These are phyloP conservation scores for Forpus xanthops DNA, from an alignment of 2,797 vertebrate genomes.

Conservation along the genomic window DNA sequence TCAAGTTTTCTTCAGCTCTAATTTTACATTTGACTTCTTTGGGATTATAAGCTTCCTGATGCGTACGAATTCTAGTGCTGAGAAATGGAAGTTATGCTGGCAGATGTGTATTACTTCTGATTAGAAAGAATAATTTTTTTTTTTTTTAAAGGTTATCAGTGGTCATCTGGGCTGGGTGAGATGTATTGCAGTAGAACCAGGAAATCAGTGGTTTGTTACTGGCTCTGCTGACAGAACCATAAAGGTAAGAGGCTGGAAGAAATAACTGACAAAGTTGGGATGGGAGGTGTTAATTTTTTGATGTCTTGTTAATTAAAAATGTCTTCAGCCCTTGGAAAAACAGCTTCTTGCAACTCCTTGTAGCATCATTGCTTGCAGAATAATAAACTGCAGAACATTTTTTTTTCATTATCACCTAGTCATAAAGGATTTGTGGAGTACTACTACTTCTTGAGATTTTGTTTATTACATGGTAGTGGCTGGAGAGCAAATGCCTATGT, in stretches of 20 bases:
- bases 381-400: background rate
- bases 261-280: background rate
- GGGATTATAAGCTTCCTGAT: background rate
- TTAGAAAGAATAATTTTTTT: background rate
- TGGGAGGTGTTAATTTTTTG: accelerated
- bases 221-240: constrained; percentile 98
- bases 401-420: background rate
- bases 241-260: constrained; percentile 81
- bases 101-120: background rate
- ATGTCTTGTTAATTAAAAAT: background rate
- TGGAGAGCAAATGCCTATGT: background rate
- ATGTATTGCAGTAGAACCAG: constrained; percentile 95
- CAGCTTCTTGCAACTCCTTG: background rate
- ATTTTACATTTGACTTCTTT: background rate
- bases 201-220: constrained; percentile 99
- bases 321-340: background rate
- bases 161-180: constrained; percentile 98
- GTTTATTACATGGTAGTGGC: background rate
- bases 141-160: constrained; percentile 89
- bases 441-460: background rate
- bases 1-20: background rate
- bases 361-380: background rate
- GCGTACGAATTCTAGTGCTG: background rate
- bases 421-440: background rate
- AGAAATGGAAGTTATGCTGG: background rate